Evolutionary conservation across 2,888 invertebrate genomes (phyloP).

Genomic region (Hemistola chrysoprasaria): DNA sequence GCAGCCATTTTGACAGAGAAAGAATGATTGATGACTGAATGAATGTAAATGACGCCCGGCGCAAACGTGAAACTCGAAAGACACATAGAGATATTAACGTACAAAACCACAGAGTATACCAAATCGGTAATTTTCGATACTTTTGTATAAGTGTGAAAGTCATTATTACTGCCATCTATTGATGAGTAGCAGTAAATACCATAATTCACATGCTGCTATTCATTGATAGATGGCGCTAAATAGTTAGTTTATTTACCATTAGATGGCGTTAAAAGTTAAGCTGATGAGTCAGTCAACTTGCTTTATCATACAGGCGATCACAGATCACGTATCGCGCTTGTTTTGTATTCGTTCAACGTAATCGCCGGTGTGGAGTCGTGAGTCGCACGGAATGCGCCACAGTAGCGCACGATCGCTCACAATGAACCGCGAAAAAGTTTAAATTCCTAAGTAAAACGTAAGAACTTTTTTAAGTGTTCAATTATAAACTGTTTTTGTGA

Average conservation of each 20-base stretch:
- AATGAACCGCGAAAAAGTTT: constrained; percentile 65
- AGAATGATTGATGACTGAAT: constrained; percentile 51
- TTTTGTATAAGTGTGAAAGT: not conserved
- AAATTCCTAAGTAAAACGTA: constrained; percentile 60
- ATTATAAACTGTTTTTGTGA: constrained; percentile 52
- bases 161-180: constrained; percentile 33
- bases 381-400: constrained; percentile 62
- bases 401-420: constrained; percentile 56
- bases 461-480: constrained; percentile 52
- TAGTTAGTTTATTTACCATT: constrained; percentile 13
- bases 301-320: constrained; percentile 3
- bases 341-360: constrained; percentile 75
- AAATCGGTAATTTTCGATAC: constrained; percentile 17
- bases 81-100: constrained; percentile 24
- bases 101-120: not conserved
- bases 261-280: constrained; percentile 48
- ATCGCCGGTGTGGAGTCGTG: constrained; percentile 57
- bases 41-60: no score
- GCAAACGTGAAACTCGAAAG: no score
- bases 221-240: constrained; percentile 31
- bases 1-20: constrained; percentile 81
- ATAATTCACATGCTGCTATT: not conserved
- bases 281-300: no score
- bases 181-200: constrained; percentile 24
- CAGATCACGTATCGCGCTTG: constrained; percentile 27